A percentile compares a stretch with the other conserved stretches of the same genome.
These are phyloP conservation scores for Metopolophium dirhodum DNA, from an alignment of 1,140 invertebrate species.

Conservation along the genomic window DNA sequence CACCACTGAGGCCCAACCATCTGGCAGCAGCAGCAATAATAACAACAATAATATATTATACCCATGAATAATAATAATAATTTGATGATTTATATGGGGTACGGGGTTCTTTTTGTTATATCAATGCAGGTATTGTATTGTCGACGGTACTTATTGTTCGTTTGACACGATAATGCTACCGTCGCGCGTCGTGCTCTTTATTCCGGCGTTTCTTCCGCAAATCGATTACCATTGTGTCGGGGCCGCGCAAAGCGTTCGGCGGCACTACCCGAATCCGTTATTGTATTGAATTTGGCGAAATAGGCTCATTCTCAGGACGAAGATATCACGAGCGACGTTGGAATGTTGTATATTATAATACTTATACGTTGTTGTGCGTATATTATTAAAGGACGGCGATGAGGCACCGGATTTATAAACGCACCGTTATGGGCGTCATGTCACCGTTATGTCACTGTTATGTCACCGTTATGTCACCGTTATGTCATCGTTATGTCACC, in stretches of 20 bases:
- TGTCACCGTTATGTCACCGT: too few species aligned
- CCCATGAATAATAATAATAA: not conserved
- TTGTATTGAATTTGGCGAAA: constrained; percentile 33
- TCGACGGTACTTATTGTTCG: not conserved
- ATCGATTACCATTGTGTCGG: constrained; percentile 28
- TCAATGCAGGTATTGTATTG: not conserved
- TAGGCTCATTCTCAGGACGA: not conserved
- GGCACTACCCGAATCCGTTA: constrained; percentile 33
- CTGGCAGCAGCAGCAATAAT: not conserved
- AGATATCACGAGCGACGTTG: not conserved
- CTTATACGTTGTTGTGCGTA: not conserved
- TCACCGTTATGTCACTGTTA: too few species aligned
- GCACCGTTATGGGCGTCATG: not conserved
- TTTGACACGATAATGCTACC: constrained; percentile 35
- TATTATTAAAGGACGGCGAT: not conserved
- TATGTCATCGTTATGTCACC: too few species aligned
- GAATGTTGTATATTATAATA: not conserved
- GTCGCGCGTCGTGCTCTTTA: constrained; percentile 23
- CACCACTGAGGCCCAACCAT: not conserved
- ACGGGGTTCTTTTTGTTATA: not conserved
- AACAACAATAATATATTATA: not conserved
- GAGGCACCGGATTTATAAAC: not conserved
- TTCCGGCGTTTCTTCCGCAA: constrained; percentile 30
- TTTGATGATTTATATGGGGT: not conserved
- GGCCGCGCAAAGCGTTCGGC: not conserved